These are phyloP conservation scores for Acleris cristana DNA, from an alignment of 2,888 invertebrate species.

Conservation along the genomic window DNA sequence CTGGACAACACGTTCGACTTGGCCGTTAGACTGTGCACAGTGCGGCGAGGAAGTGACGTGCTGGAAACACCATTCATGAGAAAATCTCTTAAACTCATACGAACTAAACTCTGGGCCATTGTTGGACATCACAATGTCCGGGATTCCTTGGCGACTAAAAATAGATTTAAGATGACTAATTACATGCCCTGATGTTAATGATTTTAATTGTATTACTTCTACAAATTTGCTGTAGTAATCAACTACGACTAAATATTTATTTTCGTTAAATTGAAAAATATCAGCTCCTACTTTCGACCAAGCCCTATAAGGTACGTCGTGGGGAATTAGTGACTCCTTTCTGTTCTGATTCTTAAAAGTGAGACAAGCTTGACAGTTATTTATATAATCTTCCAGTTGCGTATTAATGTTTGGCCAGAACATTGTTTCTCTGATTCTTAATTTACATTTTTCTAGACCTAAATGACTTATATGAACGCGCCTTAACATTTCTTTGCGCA, in stretches of 20 bases:
- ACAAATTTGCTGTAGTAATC: slow-evolving; percentile 36
- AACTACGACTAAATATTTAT: slow-evolving; percentile 16
- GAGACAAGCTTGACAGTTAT: slow-evolving; percentile 16
- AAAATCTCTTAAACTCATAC: slow-evolving; percentile 11
- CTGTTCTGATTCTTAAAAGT: slow-evolving; percentile 16
- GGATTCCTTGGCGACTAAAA: slow-evolving; percentile 36
- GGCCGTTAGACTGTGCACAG: slow-evolving; percentile 34
- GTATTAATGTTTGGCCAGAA: slow-evolving; percentile 17
- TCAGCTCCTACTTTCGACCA: slow-evolving; percentile 3
- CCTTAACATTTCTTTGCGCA: slow-evolving; percentile 36
- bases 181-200: slow-evolving; percentile 10
- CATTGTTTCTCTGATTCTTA: slow-evolving; percentile 6
- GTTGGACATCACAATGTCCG: background rate
- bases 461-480: slow-evolving; percentile 10
- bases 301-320: background rate
- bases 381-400: slow-evolving; percentile 10
- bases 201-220: slow-evolving; percentile 19
- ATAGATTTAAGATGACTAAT: slow-evolving; percentile 26
- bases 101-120: slow-evolving; percentile 29
- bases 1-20: slow-evolving; percentile 23
- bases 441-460: slow-evolving; percentile 16
- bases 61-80: slow-evolving; percentile 16
- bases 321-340: slow-evolving; percentile 1
- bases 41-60: slow-evolving; percentile 30
- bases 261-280: background rate